Percentiles rank a stretch among this genome's conserved stretches.
Conservation (phyloP, 2,113 vertebrate species). For the Hemiprocne comata region DNA sequence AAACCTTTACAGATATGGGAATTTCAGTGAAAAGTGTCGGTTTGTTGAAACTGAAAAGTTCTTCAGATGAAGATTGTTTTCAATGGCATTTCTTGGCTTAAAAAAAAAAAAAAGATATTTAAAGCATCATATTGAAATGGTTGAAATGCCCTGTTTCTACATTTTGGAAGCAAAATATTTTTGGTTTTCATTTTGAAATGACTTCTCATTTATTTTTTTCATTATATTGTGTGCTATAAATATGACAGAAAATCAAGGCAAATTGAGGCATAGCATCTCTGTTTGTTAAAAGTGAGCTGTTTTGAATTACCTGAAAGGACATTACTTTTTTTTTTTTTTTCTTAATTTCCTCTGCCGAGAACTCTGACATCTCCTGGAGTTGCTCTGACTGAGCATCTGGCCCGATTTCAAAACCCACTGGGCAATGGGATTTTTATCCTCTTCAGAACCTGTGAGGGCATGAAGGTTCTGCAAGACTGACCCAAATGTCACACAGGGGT, state of each 20-base stretch:
- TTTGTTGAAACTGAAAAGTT: conserved; percentile 45
- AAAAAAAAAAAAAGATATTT: background rate
- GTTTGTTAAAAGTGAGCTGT: conserved; percentile 10
- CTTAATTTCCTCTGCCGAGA: conserved; percentile 21
- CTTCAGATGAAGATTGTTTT: conserved; percentile 37
- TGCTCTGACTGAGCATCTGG: background rate
- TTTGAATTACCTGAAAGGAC: conserved; percentile 42
- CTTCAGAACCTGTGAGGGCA: background rate
- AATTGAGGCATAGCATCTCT: conserved; percentile 37
- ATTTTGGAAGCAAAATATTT: conserved; percentile 50
- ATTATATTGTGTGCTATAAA: conserved; percentile 41
- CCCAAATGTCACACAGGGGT: background rate
- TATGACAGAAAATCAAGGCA: conserved; percentile 55
- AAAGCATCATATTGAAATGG: conserved; percentile 37
- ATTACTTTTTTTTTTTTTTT: background rate
- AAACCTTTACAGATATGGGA: background rate
- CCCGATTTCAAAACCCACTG: background rate
- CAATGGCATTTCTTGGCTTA: background rate
- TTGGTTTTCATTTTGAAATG: conserved; percentile 48
- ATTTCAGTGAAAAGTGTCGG: conserved; percentile 41
- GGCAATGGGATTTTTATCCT: conserved; percentile 5
- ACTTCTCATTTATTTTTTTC: conserved; percentile 56
- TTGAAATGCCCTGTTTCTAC: conserved; percentile 31
- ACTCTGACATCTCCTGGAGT: background rate
- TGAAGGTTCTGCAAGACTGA: background rate